Conservation (phyloP, 2,113 vertebrate genomes). For the Epinephelus moara region DNA sequence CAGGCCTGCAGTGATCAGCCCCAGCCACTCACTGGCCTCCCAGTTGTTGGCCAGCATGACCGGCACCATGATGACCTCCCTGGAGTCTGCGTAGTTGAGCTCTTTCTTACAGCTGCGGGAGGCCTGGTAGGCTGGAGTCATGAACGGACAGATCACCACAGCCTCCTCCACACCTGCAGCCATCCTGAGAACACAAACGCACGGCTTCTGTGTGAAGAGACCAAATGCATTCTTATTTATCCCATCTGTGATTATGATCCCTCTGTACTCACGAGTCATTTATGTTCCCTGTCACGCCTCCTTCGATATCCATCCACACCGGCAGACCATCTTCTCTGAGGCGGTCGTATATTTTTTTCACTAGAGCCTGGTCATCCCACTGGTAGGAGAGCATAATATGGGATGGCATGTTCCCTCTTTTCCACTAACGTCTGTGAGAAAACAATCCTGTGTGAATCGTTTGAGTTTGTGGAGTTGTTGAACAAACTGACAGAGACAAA, state of each 20-base stretch:
- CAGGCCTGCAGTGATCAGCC: slow-evolving; percentile 68
- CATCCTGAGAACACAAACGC: slow-evolving; percentile 56
- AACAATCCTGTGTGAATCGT: background rate
- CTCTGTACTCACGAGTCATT: slow-evolving; percentile 64
- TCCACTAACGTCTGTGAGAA: background rate
- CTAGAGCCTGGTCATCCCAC: slow-evolving; percentile 71
- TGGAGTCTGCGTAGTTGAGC: slow-evolving; percentile 67
- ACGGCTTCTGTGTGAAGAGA: background rate
- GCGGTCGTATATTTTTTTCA: slow-evolving; percentile 57
- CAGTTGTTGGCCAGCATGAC: slow-evolving; percentile 71
- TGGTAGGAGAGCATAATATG: slow-evolving; percentile 77
- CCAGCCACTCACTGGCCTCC: slow-evolving; percentile 78
- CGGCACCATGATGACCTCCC: slow-evolving; percentile 55
- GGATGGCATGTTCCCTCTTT: slow-evolving; percentile 30
- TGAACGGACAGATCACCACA: slow-evolving; percentile 66
- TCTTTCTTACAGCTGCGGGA: slow-evolving; percentile 77
- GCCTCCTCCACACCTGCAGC: slow-evolving; percentile 75
- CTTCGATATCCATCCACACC: slow-evolving; percentile 76
- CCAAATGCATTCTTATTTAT: too few relatives aligned
- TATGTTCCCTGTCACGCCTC: slow-evolving; percentile 72
- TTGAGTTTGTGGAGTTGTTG: slow-evolving; percentile 13
- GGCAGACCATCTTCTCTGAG: slow-evolving; percentile 64
- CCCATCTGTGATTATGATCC: background rate
- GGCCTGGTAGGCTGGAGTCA: slow-evolving; percentile 71
- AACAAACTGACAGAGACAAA: slow-evolving; percentile 1